Base-by-base conservation (phyloP, 1,140 invertebrate genomes). In the Lepeophtheirus salmonis region DNA sequence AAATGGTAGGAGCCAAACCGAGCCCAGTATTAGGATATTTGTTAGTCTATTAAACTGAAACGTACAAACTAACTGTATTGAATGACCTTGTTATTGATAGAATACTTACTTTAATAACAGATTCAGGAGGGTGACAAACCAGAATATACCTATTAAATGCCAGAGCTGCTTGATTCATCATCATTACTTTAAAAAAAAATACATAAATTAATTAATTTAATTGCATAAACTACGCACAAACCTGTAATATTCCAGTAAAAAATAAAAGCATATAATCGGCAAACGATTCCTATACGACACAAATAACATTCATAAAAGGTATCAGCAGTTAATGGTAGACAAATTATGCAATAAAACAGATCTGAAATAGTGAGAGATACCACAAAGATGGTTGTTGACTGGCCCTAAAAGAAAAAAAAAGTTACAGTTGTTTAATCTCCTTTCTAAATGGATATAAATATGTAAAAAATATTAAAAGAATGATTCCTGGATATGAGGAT, bases 301-400 rank as follows among this genome's bases (percentile, higher is more conserved):
- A 54, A 21, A 16, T 54, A 24, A 20, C 52, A 54, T 16, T 54
- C 18, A 54, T n/a, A 20, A 54, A 54, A 54, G n/a, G 52, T 54
- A 24, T 54, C 52, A n/a, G 52, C 52, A 4, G 52, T 54, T 14
- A 54, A n/a, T 1, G 52, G 52, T 14, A 54, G 52, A 54, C 52
- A 54, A 20, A 54, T 16, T 16, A 24, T n/a, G 52, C 52, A 54
- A 54, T 54, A 54, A 12, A 54, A 17, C 22, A 54, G 23, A 24
- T 54, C 52, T 20, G 52, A 54, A 14, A 54, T 24, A 1, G 52
- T 54, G 14, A 54, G 23, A 16, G 52, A 54, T 3, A 54, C 21
- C 52, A 54, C 52, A 54, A 54, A 54, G n/a, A 20, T 23, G 2
- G 52, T 54, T 14, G 52, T 54, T 14, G 52, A 54, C n/a, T 54